Conservation (phyloP, 2,797 vertebrate species). For the Cichlasoma orientale region DNA sequence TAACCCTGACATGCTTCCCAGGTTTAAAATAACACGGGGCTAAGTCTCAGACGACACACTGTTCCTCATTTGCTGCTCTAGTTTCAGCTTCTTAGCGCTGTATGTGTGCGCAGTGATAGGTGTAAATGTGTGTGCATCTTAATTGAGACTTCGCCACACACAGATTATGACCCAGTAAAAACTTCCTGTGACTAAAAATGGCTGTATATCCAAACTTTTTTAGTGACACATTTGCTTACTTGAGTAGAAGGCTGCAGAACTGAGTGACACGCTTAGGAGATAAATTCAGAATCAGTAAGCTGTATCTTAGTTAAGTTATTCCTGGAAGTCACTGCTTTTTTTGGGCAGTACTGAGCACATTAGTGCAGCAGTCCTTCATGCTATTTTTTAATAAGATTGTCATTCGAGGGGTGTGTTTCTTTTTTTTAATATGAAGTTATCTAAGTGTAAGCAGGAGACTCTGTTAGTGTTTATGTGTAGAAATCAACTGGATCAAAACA, state of each 20-base stretch:
- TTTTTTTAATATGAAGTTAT: neutral
- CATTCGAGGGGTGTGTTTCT: neutral
- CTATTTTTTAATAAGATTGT: neutral
- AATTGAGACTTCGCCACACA: slow-evolving; percentile 32
- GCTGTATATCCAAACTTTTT: slow-evolving; percentile 49
- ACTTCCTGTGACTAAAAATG: slow-evolving; percentile 51
- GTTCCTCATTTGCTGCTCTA: slow-evolving; percentile 74
- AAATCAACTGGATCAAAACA: neutral
- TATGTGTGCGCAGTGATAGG: slow-evolving; percentile 14
- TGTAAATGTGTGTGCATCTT: slow-evolving; percentile 14
- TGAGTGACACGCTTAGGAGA: slow-evolving; percentile 30
- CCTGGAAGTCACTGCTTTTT: slow-evolving; percentile 8
- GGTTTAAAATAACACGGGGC: slow-evolving; percentile 77
- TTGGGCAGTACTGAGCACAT: slow-evolving; percentile 6
- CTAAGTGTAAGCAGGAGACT: neutral
- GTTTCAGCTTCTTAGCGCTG: slow-evolving; percentile 53
- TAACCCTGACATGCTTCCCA: slow-evolving; percentile 77
- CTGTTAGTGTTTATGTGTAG: neutral
- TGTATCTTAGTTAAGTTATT: slow-evolving; percentile 28
- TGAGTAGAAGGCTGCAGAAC: slow-evolving; percentile 28
- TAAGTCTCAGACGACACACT: slow-evolving; percentile 77
- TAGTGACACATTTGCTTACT: slow-evolving; percentile 42
- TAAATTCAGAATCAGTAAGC: slow-evolving; percentile 32
- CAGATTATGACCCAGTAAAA: slow-evolving; percentile 55
- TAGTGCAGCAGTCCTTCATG: neutral